Evolutionary conservation across 2,797 vertebrate genomes (phyloP).

Genomic region (Oreortyx pictus): DNA sequence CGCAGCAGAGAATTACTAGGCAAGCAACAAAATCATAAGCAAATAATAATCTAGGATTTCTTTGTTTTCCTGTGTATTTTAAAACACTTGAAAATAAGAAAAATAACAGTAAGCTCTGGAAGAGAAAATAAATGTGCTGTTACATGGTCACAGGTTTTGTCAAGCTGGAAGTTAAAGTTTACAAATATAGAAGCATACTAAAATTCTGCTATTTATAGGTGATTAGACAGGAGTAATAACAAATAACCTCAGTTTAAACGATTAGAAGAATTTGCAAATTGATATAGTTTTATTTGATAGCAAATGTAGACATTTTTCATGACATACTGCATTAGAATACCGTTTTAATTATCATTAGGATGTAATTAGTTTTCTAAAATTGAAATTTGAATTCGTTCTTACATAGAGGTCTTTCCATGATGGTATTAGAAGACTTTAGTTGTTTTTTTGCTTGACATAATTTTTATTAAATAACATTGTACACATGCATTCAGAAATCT

Average conservation of each 20-base stretch:
- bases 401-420: neutral
- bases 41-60: neutral
- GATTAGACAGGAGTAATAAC: neutral
- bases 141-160: neutral
- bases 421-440: neutral
- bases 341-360: neutral
- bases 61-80: neutral
- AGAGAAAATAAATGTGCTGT: neutral
- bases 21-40: neutral
- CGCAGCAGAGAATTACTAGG: neutral
- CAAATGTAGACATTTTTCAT: neutral
- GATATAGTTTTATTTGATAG: neutral
- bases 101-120: neutral
- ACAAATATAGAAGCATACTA: neutral
- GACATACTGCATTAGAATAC: neutral
- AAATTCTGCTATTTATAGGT: neutral
- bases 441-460: neutral
- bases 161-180: neutral
- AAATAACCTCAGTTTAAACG: neutral
- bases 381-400: neutral
- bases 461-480: neutral
- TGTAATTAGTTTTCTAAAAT: neutral
- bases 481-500: neutral
- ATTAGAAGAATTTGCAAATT: neutral
- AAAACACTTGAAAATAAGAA: neutral